These are phyloP conservation scores for Erpornis zantholeuca DNA, from an alignment of 2,113 vertebrate genomes.

Conservation along the genomic window DNA sequence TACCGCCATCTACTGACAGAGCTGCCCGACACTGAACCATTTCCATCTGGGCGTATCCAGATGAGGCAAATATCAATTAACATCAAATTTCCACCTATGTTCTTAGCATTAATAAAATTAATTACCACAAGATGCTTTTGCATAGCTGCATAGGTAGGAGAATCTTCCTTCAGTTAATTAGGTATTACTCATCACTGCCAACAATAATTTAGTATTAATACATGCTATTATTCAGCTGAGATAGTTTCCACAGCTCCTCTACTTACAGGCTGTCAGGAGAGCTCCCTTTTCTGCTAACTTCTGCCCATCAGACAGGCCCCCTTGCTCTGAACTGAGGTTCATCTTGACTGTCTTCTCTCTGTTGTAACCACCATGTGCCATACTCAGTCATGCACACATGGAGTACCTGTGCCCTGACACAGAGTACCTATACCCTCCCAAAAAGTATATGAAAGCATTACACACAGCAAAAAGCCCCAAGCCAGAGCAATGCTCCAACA, in stretches of 20 bases:
- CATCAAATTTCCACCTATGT: neutral
- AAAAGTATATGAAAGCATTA: neutral
- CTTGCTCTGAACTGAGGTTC: neutral
- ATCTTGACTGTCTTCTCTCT: neutral
- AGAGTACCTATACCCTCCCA: too few relatives aligned
- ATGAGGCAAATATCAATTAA: neutral
- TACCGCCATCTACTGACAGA: conserved; percentile 58
- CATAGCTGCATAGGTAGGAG: neutral
- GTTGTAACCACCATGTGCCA: neutral
- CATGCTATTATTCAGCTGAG: neutral
- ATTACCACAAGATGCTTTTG: neutral
- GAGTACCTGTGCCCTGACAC: neutral
- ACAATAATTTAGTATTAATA: neutral
- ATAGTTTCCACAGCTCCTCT: neutral
- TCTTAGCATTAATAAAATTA: neutral
- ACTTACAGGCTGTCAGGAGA: neutral
- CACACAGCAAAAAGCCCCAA: neutral
- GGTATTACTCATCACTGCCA: neutral
- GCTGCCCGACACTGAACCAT: accelerated
- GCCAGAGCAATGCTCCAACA: neutral
- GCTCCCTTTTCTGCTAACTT: neutral
- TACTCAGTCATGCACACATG: neutral
- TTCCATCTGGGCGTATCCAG: too few relatives aligned
- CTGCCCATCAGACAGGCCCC: neutral
- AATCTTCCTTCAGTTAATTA: neutral